Evolutionary conservation across 2,888 invertebrate species (phyloP), one percentile per base, ranked within the genome.

Genomic region (Pyrocoelia pectoralis): DNA sequence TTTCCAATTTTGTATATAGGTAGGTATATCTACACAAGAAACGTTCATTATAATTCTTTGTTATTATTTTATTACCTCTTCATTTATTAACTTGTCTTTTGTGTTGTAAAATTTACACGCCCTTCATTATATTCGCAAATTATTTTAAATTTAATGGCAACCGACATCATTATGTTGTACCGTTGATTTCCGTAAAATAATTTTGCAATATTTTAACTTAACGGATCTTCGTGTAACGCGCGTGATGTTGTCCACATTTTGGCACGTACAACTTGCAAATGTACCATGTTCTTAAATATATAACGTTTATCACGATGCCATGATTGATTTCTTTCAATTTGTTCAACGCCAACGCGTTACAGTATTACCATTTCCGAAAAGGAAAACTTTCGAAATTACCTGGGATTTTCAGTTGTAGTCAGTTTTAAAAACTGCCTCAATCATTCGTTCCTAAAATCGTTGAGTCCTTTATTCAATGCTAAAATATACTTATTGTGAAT

Each of bases 101-200:
- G 33, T 33, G n/a, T 33, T 33, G 33, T 33, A 33, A 33, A 33
- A 33, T 2, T 2, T n/a, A n/a, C 33, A 33, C 33, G 8, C 33
- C 33, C 33, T 33, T 33, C n/a, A 33, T 33, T 33, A 33, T 33
- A n/a, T 33, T 33, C 10, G 33, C 33, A n/a, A 33, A 33, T 33
- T 33, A n/a, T 33, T 24, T 24, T 24, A 24, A 24, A 24, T 24
- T 33, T 33, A 33, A 33, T 33, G 33, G 33, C n/a, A 33, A 33
- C 33, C n/a, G 33, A 33, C 33, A 33, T 33, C 33, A 33, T 33
- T 33, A 33, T 33, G n/a, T 8, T 33, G n/a, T 33, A 33, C 33
- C 33, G 33, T 33, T 33, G 33, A 33, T 33, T 33, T 33, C 33
- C 33, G 33, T 33, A 33, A 33, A 33, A 33, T 33, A 33, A 33